Conservation (phyloP, 2,888 invertebrate species). For the Tenthredo livida region DNA sequence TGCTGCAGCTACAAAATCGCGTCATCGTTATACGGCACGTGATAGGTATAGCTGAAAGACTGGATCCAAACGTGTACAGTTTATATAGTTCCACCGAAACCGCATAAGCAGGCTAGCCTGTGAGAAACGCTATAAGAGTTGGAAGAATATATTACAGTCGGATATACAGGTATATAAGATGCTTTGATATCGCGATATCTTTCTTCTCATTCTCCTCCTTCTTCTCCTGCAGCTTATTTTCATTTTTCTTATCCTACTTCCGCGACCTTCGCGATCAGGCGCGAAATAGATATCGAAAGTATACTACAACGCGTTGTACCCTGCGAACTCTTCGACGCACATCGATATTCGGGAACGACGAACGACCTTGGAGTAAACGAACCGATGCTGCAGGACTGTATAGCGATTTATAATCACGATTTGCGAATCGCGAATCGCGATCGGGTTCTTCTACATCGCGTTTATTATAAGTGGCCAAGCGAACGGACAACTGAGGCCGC, state of each 20-base stretch:
- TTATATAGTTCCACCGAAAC: conserved; percentile 57
- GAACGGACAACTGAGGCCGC: conserved; percentile 41
- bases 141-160: neutral
- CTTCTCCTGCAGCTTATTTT: neutral
- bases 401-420: neutral
- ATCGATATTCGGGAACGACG: neutral
- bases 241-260: neutral
- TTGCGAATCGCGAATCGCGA: neutral
- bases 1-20: neutral
- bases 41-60: neutral
- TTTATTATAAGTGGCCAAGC: conserved; percentile 43
- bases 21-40: neutral
- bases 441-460: neutral
- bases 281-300: neutral
- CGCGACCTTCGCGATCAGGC: neutral
- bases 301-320: neutral
- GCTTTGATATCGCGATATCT: neutral
- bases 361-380: conserved; percentile 6
- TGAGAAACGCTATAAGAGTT: neutral
- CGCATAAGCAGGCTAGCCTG: conserved; percentile 38
- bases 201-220: neutral
- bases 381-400: neutral
- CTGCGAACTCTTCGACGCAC: neutral
- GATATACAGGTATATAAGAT: too few species aligned
- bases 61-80: conserved; percentile 47